phyloP scores from a whole-genome alignment of 2,797 vertebrate genomes.

The Acanthurus tractus region DNA sequence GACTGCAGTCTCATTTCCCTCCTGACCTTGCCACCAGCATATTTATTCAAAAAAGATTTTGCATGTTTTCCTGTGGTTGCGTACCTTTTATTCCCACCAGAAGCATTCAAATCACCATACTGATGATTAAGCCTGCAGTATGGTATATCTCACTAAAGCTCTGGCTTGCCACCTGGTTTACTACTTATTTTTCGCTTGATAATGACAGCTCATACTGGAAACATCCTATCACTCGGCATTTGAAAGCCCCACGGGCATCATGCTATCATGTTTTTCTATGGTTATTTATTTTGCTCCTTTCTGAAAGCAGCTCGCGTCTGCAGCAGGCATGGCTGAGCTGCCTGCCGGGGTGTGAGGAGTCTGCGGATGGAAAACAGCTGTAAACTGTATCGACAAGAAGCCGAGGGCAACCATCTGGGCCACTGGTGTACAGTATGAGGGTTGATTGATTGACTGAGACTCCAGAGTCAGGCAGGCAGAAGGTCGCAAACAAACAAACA shows the following conservation, averaged over 20 bases:
- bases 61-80: constrained; percentile 19
- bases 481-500: constrained; percentile 62
- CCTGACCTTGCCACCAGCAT: constrained; percentile 35
- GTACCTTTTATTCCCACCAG: constrained; percentile 54
- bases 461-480: constrained; percentile 59
- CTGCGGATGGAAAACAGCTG: constrained; percentile 71
- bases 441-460: constrained; percentile 73
- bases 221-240: constrained; percentile 50
- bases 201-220: constrained; percentile 66
- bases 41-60: constrained; percentile 53
- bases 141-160: constrained; percentile 51
- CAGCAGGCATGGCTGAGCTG: constrained; percentile 39
- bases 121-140: constrained; percentile 67
- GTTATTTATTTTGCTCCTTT: constrained; percentile 72
- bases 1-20: constrained; percentile 49
- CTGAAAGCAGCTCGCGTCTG: constrained; percentile 63
- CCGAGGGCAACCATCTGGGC: constrained; percentile 60
- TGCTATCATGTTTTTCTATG: constrained; percentile 66
- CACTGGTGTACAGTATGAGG: constrained; percentile 54
- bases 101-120: constrained; percentile 34
- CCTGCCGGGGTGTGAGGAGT: constrained; percentile 33
- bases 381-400: constrained; percentile 71
- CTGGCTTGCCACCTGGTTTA: constrained; percentile 66
- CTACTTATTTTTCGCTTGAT: constrained; percentile 66
- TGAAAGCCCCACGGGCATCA: constrained; percentile 54